Conservation (phyloP, 2,797 vertebrate species). For the Paratrypauchen microcephalus region DNA sequence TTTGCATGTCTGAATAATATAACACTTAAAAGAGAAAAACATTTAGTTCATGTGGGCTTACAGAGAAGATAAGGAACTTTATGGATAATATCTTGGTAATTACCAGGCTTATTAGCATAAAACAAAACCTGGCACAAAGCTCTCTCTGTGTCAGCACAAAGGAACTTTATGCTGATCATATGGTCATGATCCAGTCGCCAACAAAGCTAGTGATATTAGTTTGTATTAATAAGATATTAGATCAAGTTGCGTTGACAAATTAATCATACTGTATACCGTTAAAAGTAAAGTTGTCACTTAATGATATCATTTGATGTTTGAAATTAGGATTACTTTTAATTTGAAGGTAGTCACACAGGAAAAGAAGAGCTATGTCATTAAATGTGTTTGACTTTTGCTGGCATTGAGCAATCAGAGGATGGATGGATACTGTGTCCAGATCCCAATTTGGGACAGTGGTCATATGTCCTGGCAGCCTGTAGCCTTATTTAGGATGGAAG, state of each 20-base stretch:
- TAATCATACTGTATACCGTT: not conserved
- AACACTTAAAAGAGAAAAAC: not conserved
- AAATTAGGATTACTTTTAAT: constrained; percentile 47
- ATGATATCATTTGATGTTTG: not conserved
- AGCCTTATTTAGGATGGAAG: constrained; percentile 93
- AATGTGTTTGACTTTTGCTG: constrained; percentile 76
- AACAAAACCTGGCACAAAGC: not conserved
- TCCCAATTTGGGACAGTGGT: constrained; percentile 81
- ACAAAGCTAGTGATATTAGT: not conserved
- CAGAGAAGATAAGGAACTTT: not conserved
- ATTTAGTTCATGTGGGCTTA: too few relatives aligned
- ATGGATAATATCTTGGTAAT: not conserved
- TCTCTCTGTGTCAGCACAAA: not conserved
- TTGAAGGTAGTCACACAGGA: constrained; percentile 53
- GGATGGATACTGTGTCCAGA: constrained; percentile 78
- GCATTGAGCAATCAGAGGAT: constrained; percentile 76
- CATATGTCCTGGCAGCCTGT: constrained; percentile 79
- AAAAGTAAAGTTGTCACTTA: not conserved
- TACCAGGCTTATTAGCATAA: not conserved
- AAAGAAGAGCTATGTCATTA: constrained; percentile 60
- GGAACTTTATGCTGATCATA: not conserved
- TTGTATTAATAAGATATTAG: not conserved
- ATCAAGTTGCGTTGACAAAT: not conserved
- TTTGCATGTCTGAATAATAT: too few relatives aligned
- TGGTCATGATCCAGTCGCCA: not conserved